Percentiles rank a stretch among this genome's conserved stretches.
Conservation (phyloP, 2,113 vertebrate genomes). For the Rallus limicola region DNA sequence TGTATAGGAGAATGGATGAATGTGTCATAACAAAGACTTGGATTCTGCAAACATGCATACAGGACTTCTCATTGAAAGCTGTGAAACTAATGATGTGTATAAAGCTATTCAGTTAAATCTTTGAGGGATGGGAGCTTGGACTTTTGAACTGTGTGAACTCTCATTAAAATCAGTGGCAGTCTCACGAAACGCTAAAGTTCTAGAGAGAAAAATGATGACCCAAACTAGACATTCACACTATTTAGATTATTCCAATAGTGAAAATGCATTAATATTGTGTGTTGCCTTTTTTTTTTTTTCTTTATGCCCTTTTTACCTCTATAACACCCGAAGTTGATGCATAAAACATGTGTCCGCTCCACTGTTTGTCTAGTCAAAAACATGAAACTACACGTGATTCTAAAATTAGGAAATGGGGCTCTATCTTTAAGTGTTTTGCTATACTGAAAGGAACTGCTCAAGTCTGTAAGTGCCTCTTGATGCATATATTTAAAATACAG, state of each 20-base stretch:
- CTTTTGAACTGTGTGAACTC: background rate
- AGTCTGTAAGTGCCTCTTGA: background rate
- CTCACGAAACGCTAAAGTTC: background rate
- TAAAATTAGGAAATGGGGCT: background rate
- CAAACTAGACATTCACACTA: background rate
- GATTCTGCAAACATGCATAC: background rate
- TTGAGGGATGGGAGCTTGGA: background rate
- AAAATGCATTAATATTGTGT: background rate
- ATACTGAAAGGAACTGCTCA: background rate
- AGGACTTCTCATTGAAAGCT: slow-evolving; percentile 1
- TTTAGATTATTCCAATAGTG: background rate
- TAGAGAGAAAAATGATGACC: background rate
- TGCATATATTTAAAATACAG: background rate
- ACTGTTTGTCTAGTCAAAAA: background rate
- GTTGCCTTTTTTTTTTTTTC: background rate
- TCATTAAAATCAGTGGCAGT: background rate
- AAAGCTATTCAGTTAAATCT: slow-evolving; percentile 20
- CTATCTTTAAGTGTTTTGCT: background rate
- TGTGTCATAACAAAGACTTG: background rate
- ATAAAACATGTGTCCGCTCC: background rate
- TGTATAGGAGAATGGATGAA: background rate
- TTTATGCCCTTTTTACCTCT: background rate
- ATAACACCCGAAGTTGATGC: background rate
- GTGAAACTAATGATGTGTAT: slow-evolving; percentile 1
- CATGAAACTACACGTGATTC: background rate